A percentile compares a stretch with the other conserved stretches of the same genome.
These are phyloP conservation scores for Sebastes iracundus DNA, from an alignment of 2,797 vertebrate genomes.

Conservation along the genomic window DNA sequence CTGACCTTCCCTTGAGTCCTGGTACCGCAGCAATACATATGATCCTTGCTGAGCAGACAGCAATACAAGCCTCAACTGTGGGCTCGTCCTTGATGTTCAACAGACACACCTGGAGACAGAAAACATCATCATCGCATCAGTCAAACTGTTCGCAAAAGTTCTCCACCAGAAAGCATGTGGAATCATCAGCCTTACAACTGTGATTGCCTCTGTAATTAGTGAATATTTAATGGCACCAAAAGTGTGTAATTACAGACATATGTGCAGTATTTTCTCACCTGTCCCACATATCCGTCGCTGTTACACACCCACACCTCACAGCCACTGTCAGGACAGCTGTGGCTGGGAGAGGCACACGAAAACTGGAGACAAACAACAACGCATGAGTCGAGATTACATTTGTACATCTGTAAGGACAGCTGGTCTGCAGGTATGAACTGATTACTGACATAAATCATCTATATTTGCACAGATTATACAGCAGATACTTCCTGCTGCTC, in stretches of 20 bases:
- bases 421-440: neutral
- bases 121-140: neutral
- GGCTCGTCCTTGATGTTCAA: constrained; percentile 95
- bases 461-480: neutral
- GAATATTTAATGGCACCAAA: neutral
- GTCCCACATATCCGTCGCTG: constrained; percentile 97
- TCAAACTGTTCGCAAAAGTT: neutral
- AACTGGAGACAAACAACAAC: constrained; percentile 55
- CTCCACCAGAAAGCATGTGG: neutral
- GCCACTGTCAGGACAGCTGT: constrained; percentile 89
- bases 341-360: constrained; percentile 96
- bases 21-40: constrained; percentile 96
- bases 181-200: neutral
- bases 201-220: neutral
- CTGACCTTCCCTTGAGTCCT: constrained; percentile 87
- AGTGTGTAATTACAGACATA: neutral
- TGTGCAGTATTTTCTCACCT: constrained; percentile 82
- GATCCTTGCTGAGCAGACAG: constrained; percentile 96
- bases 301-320: constrained; percentile 99
- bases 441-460: neutral
- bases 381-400: neutral
- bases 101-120: constrained; percentile 89
- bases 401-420: neutral
- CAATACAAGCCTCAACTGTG: constrained; percentile 97
- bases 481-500: neutral